phyloP scores from a whole-genome alignment of 2,797 vertebrate genomes.

The Rhinoraja longicauda region DNA sequence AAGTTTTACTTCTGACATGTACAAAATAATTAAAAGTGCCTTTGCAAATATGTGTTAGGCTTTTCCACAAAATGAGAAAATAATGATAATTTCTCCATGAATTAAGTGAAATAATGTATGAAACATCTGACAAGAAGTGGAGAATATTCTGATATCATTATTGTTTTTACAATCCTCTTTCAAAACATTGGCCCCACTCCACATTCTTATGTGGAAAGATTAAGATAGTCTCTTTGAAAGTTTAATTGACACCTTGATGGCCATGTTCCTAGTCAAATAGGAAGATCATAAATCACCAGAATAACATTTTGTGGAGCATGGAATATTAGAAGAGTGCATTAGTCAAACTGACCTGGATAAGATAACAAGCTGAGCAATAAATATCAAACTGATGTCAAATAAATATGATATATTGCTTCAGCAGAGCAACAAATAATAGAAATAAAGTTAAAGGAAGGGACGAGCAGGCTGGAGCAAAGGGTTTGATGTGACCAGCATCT shows the following conservation, averaged over 20 bases:
- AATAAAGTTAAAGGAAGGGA: neutral
- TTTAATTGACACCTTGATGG: conserved; percentile 34
- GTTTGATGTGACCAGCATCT: conserved; percentile 19
- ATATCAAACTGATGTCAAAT: conserved; percentile 31
- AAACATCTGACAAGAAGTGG: neutral
- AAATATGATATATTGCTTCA: conserved; percentile 22
- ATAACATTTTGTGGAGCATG: neutral
- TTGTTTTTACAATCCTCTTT: conserved; percentile 11
- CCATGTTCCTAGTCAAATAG: conserved; percentile 20
- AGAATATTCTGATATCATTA: neutral
- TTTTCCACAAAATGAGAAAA: neutral
- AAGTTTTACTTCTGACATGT: neutral
- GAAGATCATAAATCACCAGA: conserved; percentile 32
- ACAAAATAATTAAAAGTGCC: neutral
- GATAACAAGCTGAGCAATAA: conserved; percentile 34
- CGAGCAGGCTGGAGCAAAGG: neutral
- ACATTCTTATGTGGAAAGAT: conserved; percentile 2
- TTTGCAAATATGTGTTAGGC: neutral
- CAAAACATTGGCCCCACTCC: neutral
- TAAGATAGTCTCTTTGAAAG: neutral
- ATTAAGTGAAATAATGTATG: neutral
- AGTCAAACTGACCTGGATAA: conserved; percentile 35
- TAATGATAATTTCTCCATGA: neutral
- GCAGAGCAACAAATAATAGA: conserved; percentile 6
- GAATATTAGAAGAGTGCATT: conserved; percentile 29